Base-by-base conservation (phyloP, 2,888 invertebrate species). In the Microchrysa polita region DNA sequence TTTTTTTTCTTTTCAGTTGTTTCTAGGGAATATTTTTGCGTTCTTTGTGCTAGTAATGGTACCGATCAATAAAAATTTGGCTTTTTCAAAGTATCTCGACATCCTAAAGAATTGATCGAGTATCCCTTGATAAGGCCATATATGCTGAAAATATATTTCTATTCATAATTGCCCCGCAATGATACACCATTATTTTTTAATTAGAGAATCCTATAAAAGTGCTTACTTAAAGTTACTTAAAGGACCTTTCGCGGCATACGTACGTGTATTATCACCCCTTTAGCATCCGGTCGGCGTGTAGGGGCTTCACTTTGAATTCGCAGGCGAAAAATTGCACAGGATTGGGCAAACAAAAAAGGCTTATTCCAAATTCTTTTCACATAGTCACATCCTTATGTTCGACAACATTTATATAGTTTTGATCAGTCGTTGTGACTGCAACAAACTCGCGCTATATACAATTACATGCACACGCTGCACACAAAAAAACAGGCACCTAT, bases 281-380 rank as follows among this genome's bases (percentile, higher is more conserved):
- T 52, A 16, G 2, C 40, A 61, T 40, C 40, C 34, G 34, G 10
- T 27, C 23, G 22, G 4, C 44, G 12, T n/a, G 5, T 10, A n/a
- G n/a, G n/a, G 40, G 40, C 22, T 59, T 1, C 59, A 27, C 12
- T 23, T 2, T 14, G 10, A n/a, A 27, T 18, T 40, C 16, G 18
- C n/a, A n/a, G 27, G 18, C 27, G 59, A 60, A 60, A 27, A 60
- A 48, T 10, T 48, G 59, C 59, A 27, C 16, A 7, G n/a, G 61
- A 61, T 61, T 61, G 40, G 61, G 40, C 61, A 14, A 48, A n/a
- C n/a, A n/a, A n/a, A n/a, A n/a, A 61, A 61, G 40, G 61, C n/a
- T 34, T 34, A 40, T 12, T n/a, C 16, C 16, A 12, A 48, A 40
- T 40, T 61, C 61, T 61, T 61, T 61, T 61, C 10, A n/a, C n/a